Base-by-base conservation (phyloP, 2,797 vertebrate species). In the Acanthiza pusilla region DNA sequence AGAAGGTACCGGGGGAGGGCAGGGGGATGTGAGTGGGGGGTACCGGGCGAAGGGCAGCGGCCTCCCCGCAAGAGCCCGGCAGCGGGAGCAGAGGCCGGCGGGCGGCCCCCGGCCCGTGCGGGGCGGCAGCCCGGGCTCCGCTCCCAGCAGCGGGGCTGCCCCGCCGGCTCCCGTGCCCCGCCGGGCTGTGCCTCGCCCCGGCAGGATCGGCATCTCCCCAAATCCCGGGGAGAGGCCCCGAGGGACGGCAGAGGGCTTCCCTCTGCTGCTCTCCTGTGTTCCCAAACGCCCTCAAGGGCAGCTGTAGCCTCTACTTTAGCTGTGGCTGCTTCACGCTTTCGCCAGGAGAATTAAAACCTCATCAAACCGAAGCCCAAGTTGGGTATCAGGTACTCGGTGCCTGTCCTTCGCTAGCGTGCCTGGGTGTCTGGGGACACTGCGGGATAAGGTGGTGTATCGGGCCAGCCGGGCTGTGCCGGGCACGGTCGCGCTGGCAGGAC, bases 1-100 rank as follows among this genome's bases (percentile, higher is more conserved):
- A 99, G 95, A 99, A 99, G 99, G 99, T 99, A 98, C 58, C 38
- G 30, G 20, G 34, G 11, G 4, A 43, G 22, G 34, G 50, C 61
- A 2, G 16, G 7, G 36, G 3, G 13, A 6, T 40, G 47, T 22
- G 57, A 48, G 29, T 8, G 36, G 14, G 26, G 42, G 22, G 15
- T 19, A 19, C 2, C 14, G 45, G n/a, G 60, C 47, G 19, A 8
- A n/a, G 40, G 63, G 73, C 85, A 51, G 53, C 25, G 36, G 65
- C 29, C 23, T 17, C 65, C 57, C 38, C 60, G 42, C 76, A 16
- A 38, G 36, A 68, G 42, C 42, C 40, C 8, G 36, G 53, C 50
- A 3, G 25, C 29, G 16, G n/a, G 40, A 10, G 1, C 34, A 14
- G 23, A 40, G 58, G 55, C 18, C 20, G 26, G 36, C 76, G 68